These are phyloP conservation scores for Eristalis arbustorum DNA, from an alignment of 2,888 invertebrate genomes.

Conservation along the genomic window DNA sequence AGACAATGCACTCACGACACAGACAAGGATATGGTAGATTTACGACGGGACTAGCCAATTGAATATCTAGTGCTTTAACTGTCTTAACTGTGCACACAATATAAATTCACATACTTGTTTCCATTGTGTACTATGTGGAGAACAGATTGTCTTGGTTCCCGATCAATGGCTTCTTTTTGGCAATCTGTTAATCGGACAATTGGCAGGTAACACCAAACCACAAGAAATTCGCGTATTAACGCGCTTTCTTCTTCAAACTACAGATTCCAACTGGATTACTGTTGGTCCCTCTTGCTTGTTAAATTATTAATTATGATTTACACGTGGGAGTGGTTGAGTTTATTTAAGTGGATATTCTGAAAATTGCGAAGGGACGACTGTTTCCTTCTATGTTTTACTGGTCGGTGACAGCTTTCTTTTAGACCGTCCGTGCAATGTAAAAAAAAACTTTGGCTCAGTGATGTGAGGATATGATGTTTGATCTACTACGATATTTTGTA, in stretches of 20 bases:
- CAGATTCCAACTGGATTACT: background rate
- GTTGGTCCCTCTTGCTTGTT: background rate
- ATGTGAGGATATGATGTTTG: conserved; percentile 26
- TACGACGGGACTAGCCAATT: background rate
- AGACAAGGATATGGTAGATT: conserved; percentile 4
- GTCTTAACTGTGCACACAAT: conserved; percentile 24
- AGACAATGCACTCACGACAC: conserved; percentile 12
- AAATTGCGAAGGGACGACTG: conserved; percentile 10
- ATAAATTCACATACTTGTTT: conserved; percentile 59
- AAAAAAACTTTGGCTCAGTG: conserved; percentile 36
- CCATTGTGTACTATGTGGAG: conserved; percentile 48
- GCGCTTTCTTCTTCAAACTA: conserved; percentile 8
- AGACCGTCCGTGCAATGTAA: background rate
- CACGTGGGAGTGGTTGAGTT: conserved; percentile 1
- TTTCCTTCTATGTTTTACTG: conserved; percentile 37
- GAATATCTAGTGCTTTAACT: conserved; percentile 5
- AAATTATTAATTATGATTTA: background rate
- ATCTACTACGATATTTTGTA: conserved; percentile 22
- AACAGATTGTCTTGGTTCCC: conserved; percentile 29
- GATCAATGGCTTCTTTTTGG: conserved; percentile 38
- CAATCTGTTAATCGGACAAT: conserved; percentile 32
- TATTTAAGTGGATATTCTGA: conserved; percentile 5
- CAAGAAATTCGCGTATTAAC: conserved; percentile 29
- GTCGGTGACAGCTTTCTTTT: conserved; percentile 36
- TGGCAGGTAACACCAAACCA: background rate